phyloP scores from a whole-genome alignment of 2,888 invertebrate species.

The Leptopilina syphax region DNA sequence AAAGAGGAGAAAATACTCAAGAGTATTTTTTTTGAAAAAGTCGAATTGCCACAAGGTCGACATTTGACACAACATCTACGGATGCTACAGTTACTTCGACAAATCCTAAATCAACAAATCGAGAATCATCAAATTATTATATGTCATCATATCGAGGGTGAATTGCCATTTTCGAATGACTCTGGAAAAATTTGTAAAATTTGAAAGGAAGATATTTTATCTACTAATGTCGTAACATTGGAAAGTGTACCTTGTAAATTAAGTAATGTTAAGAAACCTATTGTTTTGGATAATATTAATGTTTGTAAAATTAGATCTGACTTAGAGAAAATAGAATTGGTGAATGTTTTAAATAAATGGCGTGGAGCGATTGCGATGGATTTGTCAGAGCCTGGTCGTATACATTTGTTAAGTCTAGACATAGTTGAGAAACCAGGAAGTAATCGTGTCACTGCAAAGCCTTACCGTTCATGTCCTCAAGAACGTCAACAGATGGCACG shows the following conservation, averaged over 20 bases:
- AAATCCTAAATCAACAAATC: neutral
- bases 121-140: neutral
- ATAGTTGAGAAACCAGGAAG: neutral
- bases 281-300: neutral
- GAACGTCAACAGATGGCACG: neutral
- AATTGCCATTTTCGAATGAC: neutral
- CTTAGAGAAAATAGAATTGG: conserved; percentile 19
- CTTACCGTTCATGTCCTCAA: neutral
- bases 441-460: neutral
- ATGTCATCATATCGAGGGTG: neutral
- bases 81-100: neutral
- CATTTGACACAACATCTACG: neutral
- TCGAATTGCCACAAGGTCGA: neutral
- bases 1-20: conserved; percentile 33
- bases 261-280: too few species aligned
- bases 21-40: conserved; percentile 49
- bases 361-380: conserved; percentile 44
- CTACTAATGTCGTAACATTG: too few species aligned
- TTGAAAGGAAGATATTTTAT: too few species aligned
- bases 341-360: conserved; percentile 50
- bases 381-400: neutral
- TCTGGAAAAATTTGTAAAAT: neutral
- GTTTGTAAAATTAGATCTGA: neutral
- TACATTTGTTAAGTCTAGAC: neutral
- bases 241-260: too few species aligned